Base-by-base conservation (phyloP, 2,888 invertebrate species). In the Ecdyonurus torrentis region DNA sequence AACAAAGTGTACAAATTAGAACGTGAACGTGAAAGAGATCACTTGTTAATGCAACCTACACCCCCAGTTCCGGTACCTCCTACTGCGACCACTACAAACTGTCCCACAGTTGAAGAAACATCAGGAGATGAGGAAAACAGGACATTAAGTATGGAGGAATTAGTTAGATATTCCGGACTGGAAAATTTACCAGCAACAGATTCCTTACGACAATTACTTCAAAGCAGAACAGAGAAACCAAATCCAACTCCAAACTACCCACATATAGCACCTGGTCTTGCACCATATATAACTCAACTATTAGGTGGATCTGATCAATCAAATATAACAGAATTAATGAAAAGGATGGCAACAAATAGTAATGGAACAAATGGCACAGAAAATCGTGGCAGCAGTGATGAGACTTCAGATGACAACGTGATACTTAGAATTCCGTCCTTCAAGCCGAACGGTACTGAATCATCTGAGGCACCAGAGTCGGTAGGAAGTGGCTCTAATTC, bases 401-500 rank as follows among this genome's bases (percentile, higher is more conserved):
- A 74, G 66, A 74, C 75, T 66, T 74, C 75, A 65, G 74, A 70
- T 66, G 73, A 74, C 67, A 75, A 76, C 69, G 87, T 90, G 77
- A 91, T 92, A 77, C 84, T 93, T 72, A 91, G 90, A 80, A 91
- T 93, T 83, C 93, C 93, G 81, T 91, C 92, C 82, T 92, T 89
- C 79, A 86, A 85, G 76, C 89, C 91, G 55, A 72, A 69, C 59
- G 63, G 65, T 25, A 65, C 67, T 67, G 67, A 62, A 62, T 64
- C 69, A 63, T 23, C 64, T 64, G 59, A 63, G 37, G 65, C 69
- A 63, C 25, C 64, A 64, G 59, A 63, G 53, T 24, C 62, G 61
- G 59, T 58, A 59, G 67, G 69, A 63, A 74, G 73, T 67, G 78
- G 80, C 72, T 83, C 74, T 71, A 80, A 75, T 71, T 84, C 74